Base-by-base conservation (phyloP, 2,888 invertebrate genomes). In the Schizaphis graminum region DNA sequence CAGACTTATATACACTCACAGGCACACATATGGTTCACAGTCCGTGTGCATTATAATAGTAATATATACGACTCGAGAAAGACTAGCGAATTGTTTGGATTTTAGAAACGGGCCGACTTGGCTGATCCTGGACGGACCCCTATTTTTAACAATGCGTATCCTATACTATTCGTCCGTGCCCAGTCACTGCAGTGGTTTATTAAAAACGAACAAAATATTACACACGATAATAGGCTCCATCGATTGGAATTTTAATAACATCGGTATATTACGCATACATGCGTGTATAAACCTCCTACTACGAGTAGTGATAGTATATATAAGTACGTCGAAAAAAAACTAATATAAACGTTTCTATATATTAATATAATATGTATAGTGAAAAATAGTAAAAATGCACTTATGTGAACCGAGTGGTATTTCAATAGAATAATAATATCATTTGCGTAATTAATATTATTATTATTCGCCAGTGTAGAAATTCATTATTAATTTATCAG, bases 241-340 rank as follows among this genome's bases (percentile, higher is more conserved):
- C 86, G 47, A 47, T 44, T 44, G 86, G 86, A 86, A 86, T 86
- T 86, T 86, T 44, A 86, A 86, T 86, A 86, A 86, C 86, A 86
- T 86, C 47, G 26, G 47, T 28, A 47, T 86, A 47, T 28, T 86
- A 28, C 28, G 86, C 47, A n/a, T 28, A 86, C 86, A 47, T 47
- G 86, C 28, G 86, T 47, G 13, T 47, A 47, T 47, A 86, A 86
- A 86, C 7, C 26, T 47, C 44, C 11, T 86, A 28, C 5, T 86
- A 44, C 41, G 2, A 28, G 44, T 21, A 84, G 41, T 84, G 53
- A 16, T 53, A 53, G 49, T 49, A 53, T 13, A 67, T n/a, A 16
- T n/a, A 67, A 67, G 61, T 67, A n/a, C 67, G 16, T n/a, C 16
- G 8, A 24, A 77, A 77, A 77, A 77, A 77, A 77, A 35, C 77